These are phyloP conservation scores for Arge pagana DNA, from an alignment of 2,888 invertebrate genomes.

Conservation along the genomic window DNA sequence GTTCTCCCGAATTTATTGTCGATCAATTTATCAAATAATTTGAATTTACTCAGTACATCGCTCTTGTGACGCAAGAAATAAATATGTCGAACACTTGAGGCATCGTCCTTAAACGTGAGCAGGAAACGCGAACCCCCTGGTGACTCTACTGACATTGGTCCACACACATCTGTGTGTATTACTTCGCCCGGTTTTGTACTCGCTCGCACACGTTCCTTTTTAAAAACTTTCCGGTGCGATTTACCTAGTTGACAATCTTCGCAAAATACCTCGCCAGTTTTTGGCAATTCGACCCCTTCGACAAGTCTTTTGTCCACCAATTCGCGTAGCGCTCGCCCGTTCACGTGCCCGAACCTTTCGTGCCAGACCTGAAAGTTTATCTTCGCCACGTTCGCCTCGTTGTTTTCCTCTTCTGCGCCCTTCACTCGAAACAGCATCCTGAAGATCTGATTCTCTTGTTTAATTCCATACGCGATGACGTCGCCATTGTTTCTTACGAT, in stretches of 20 bases:
- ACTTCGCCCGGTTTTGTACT: conserved; percentile 28
- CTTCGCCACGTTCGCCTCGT: conserved; percentile 24
- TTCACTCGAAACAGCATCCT: conserved; percentile 17
- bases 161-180: conserved; percentile 28
- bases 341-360: conserved; percentile 33
- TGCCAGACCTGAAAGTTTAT: conserved; percentile 28
- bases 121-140: conserved; percentile 22
- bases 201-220: conserved; percentile 19
- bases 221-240: conserved; percentile 30
- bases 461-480: conserved; percentile 14
- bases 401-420: background rate
- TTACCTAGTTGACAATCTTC: conserved; percentile 33
- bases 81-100: conserved; percentile 27
- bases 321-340: conserved; percentile 19
- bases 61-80: conserved; percentile 27
- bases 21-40: conserved; percentile 25
- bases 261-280: conserved; percentile 26
- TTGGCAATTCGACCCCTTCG: conserved; percentile 25
- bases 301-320: conserved; percentile 25
- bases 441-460: conserved; percentile 17
- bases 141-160: conserved; percentile 20
- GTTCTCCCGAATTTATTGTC: conserved; percentile 30
- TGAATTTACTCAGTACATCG: conserved; percentile 24
- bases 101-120: conserved; percentile 28
- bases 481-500: conserved; percentile 3